Percentiles rank a stretch among this genome's conserved stretches.
phyloP scores from a whole-genome alignment of 2,797 vertebrate genomes.

The Nyctibius grandis region DNA sequence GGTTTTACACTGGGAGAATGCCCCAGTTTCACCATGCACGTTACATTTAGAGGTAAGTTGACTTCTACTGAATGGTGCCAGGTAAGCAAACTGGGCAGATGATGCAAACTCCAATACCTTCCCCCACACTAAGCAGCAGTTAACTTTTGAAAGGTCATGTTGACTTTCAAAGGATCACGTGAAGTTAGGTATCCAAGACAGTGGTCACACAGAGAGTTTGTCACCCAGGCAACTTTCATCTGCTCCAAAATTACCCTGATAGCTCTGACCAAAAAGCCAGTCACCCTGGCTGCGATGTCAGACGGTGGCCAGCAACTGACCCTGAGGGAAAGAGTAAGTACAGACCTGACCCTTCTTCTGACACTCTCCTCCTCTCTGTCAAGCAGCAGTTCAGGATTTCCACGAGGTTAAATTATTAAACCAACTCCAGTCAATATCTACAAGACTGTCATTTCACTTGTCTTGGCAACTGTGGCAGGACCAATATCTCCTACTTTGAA shows the following conservation, averaged over 20 bases:
- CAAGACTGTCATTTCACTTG: background rate
- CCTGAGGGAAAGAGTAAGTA: background rate
- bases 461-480: background rate
- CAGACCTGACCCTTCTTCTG: background rate
- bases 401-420: background rate
- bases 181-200: background rate
- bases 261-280: background rate
- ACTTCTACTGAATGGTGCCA: background rate
- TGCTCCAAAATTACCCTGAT: background rate
- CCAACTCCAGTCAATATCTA: background rate
- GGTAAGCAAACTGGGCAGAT: background rate
- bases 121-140: background rate
- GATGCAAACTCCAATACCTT: background rate
- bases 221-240: background rate
- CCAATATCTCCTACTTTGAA: background rate
- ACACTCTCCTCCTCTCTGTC: background rate
- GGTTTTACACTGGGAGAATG: background rate
- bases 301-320: background rate
- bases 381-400: background rate
- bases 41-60: fast-evolving
- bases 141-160: background rate
- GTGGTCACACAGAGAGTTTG: background rate
- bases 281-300: fast-evolving
- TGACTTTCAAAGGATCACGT: background rate
- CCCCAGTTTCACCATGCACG: fast-evolving